Base-by-base conservation (phyloP, 2,888 invertebrate species). In the Lepidocyrtinus sp. region DNA sequence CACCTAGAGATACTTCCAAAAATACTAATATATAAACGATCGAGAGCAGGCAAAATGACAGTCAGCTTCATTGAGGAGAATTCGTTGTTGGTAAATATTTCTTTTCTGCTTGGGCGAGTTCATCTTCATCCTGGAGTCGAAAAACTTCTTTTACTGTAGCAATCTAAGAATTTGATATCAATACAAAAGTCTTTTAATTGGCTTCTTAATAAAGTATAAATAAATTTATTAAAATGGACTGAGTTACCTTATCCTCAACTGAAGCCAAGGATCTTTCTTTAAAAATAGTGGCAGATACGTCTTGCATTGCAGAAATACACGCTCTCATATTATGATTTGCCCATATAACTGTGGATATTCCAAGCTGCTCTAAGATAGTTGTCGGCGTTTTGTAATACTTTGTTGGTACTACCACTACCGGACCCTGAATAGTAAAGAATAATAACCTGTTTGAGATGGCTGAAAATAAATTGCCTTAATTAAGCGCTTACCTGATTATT, bases 401-500 rank as follows among this genome's bases (percentile, higher is more conserved):
- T 1, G 90, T 90, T 24, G 90, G 90, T n/a, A 90, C 89, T 22
- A 90, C 88, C 5, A 90, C 87, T 5, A 90, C 89, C 15, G 89
- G 89, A 7, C 88, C 88, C 89, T 88, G 63, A 17, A 73, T 59
- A n/a, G n/a, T n/a, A n/a, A n/a, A n/a, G n/a, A n/a, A n/a, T n/a
- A n/a, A n/a, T n/a, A n/a, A n/a, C n/a, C n/a, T n/a, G n/a, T n/a
- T n/a, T n/a, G n/a, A n/a, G n/a, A n/a, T n/a, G n/a, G n/a, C n/a
- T n/a, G n/a, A n/a, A n/a, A n/a, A n/a, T n/a, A n/a, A n/a, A n/a
- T n/a, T n/a, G 21, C 46, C n/a, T 9, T 59, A 1, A 9, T 61
- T 1, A n/a, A n/a, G 22, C 1, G 12, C 82, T 68, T 75, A 89
- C 89, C 88, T 89, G 88, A 85, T 89, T 88, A 17, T 88, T 88